phyloP scores from a whole-genome alignment of 2,888 invertebrate genomes.

The Tetrapedia diversipes region DNA sequence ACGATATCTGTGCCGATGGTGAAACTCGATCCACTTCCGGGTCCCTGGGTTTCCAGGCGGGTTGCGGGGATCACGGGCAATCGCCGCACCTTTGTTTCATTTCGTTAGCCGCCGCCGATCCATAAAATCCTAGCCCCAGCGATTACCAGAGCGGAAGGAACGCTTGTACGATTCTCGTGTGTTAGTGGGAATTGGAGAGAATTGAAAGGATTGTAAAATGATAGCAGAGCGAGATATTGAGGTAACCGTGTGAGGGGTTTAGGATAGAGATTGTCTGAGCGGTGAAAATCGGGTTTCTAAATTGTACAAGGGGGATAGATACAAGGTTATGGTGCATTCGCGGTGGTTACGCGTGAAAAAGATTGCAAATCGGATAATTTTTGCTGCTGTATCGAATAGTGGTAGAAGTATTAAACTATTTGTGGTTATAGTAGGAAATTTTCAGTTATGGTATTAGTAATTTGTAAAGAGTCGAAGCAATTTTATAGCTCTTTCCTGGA shows the following conservation, averaged over 20 bases:
- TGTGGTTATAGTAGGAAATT: no score
- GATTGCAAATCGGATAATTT: no score
- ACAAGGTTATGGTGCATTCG: no score
- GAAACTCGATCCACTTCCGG: constrained; percentile 12
- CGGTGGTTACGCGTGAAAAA: no score
- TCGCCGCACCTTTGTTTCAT: constrained; percentile 14
- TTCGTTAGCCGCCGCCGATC: neutral
- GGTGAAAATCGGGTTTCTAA: neutral
- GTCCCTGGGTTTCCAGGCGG: constrained; percentile 7
- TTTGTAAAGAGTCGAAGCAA: no score
- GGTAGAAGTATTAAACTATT: no score
- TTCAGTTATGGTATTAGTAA: no score
- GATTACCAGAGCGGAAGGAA: neutral
- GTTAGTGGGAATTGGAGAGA: neutral
- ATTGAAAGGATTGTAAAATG: neutral
- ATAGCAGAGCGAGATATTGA: neutral
- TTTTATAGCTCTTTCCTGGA: no score
- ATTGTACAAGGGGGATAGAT: no score
- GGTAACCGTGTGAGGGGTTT: neutral
- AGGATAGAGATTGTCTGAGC: neutral
- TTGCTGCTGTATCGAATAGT: no score
- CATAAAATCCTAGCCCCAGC: neutral
- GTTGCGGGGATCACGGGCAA: constrained; percentile 32
- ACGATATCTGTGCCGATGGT: neutral
- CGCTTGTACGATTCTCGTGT: neutral